Evolutionary conservation across 2,797 vertebrate genomes (phyloP).

Genomic region (Acipenser ruthenus): DNA sequence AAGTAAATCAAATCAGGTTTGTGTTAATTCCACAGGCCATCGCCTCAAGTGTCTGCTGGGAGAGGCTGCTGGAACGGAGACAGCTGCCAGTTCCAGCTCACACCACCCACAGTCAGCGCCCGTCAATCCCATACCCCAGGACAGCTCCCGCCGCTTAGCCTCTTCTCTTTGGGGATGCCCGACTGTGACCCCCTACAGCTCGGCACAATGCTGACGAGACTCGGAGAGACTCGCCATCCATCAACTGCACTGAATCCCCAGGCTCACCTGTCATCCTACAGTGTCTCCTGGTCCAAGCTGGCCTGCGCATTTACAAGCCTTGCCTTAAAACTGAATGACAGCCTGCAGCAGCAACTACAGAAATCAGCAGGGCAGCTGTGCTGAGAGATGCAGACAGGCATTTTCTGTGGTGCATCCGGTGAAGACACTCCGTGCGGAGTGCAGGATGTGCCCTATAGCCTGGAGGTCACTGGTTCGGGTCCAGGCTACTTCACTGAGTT

Average conservation of each 20-base stretch:
- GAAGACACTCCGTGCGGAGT: conserved; percentile 19
- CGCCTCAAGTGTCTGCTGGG: background rate
- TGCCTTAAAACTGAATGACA: conserved; percentile 1
- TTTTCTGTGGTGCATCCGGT: conserved; percentile 22
- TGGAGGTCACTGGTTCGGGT: no score
- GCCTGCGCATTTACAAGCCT: no score
- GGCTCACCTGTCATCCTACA: no score
- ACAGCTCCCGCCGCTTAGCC: conserved; percentile 4
- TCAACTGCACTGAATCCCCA: no score
- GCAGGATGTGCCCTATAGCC: no score
- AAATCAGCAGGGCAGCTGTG: no score
- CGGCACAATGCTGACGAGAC: no score
- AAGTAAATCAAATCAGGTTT: conserved; percentile 1
- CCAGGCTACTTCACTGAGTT: no score
- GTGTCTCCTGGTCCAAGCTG: no score
- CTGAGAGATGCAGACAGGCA: no score
- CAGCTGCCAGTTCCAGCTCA: conserved; percentile 15
- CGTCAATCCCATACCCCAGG: conserved; percentile 19
- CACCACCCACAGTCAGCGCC: conserved; percentile 21
- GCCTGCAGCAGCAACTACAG: no score
- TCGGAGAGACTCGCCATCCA: no score
- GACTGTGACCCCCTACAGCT: conserved; percentile 18
- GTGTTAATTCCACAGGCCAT: background rate
- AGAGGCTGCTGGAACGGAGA: conserved; percentile 16
- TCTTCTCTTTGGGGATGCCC: conserved; percentile 7